Evolutionary conservation across 2,888 invertebrate genomes (phyloP), one percentile per base, ranked within the genome.

Genomic region (Tridacna gigas): DNA sequence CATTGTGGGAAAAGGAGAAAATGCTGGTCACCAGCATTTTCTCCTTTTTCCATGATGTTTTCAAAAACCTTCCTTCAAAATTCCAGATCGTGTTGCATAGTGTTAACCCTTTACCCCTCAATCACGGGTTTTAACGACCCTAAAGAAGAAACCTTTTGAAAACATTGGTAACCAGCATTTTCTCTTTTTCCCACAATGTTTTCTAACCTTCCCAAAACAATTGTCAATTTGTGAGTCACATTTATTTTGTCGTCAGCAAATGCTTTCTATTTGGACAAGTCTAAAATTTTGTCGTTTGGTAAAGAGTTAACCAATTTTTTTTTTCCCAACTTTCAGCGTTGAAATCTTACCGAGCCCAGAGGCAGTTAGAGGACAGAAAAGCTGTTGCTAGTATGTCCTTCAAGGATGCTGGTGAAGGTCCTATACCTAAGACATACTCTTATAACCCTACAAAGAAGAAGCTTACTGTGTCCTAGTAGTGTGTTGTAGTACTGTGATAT

Each of bases 341-440:
- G 26, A 25, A 48, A 22, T 18, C 25, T 0, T 51, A 47, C 26
- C 9, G 47, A 13, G n/a, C 9, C 47, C 9, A 51, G 12, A 48
- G 71, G 48, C 71, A 71, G 51, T 25, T 71, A 51, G 71, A 71
- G 47, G 71, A 71, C 18, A 71, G 71, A 71, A 71, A 71, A 51
- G 48, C 48, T 2, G 51, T 51, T 4, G 47, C 71, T 5, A 22
- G 22, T n/a, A 65, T 79, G 18, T 63, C 74, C 13, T 85, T 82
- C 26, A 96, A 97, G 82, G 96, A 96, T 94, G 98, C 98, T 0
- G 99, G 98, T 18, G 96, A 96, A 93, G 98, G 97, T 0, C 97
- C 99, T 0, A 93, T 98, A 67, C 96, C 97, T 60, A 98, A 98
- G 95, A 99, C 99, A 0, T 99, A 96, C 93, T 97, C 97, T 94